Conservation (phyloP, 1,140 invertebrate species). For the Heliconius hewitsoni region DNA sequence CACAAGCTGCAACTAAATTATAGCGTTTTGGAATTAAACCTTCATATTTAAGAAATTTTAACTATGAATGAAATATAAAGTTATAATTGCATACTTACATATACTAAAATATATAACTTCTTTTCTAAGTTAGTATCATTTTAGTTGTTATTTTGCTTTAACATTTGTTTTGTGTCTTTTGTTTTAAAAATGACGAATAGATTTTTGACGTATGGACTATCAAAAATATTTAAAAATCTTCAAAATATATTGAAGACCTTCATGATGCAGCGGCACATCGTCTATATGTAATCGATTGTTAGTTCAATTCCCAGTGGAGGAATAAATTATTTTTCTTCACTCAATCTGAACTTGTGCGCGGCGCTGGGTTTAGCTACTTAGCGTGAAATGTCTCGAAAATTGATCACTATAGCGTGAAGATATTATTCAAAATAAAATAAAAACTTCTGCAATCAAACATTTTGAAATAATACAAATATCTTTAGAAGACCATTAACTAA, state of each 20-base stretch:
- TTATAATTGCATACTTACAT: not conserved
- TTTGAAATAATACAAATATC: not conserved
- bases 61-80: not conserved
- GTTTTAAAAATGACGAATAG: not conserved
- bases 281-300: too few species aligned
- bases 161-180: conserved; percentile 25
- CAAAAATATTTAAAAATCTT: not conserved
- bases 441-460: too few species aligned
- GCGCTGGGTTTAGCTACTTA: too few species aligned
- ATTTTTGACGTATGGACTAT: conserved; percentile 15
- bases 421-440: too few species aligned
- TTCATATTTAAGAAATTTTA: conserved; percentile 3
- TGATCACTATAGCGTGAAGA: too few species aligned
- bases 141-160: conserved; percentile 56
- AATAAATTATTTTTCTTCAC: not conserved
- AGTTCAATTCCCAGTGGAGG: too few species aligned
- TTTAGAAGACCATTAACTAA: not conserved
- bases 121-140: conserved; percentile 68
- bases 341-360: too few species aligned
- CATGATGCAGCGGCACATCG: too few species aligned
- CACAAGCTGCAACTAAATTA: conserved; percentile 37
- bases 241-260: not conserved
- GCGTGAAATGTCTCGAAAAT: too few species aligned
- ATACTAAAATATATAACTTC: conserved; percentile 72
- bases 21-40: conserved; percentile 10